Base-by-base conservation (phyloP, 2,888 invertebrate genomes). In the Dasysyrphus tricinctus region DNA sequence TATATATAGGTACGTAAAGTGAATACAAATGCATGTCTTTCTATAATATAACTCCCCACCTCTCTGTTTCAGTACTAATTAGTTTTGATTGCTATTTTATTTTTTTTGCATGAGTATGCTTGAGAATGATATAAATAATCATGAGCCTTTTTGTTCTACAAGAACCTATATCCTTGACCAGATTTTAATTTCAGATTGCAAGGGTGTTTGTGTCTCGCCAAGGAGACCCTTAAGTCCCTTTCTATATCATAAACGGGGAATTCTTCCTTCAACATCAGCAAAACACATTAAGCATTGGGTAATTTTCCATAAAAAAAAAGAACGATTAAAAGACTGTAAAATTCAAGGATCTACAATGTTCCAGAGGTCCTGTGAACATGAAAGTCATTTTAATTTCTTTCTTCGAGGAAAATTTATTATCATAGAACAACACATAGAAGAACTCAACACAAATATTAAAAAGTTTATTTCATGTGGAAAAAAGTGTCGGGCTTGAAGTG, bases 171-270 rank as follows among this genome's bases (percentile, higher is more conserved):
- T 74, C 73, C 42, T 69, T 78, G 85, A 57, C 37, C 74, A 69
- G 85, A 85, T 85, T 81, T 82, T 75, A 81, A 86, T 86, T 82
- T 86, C 44, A 82, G 81, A 86, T 86, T 81, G 70, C 47, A 32
- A 76, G 69, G 42, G 24, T 63, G 24, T 69, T 69, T 34, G 12
- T 49, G 86, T 82, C 74, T 86, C 69, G 78, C 78, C 86, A 67
- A 59, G 70, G 65, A 57, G 74, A 44, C 39, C 24, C 29, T 42
- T 8, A 29, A 61, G 16, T 19, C 73, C 69, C 56, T 49, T 44
- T 72, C 70, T 51, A 42, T 39, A 42, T 39, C 57, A 44, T 12
- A 16, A 19, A 16, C 42, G 11, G 11, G 24, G 29, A 59, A 57
- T 63, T 19, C 75, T 63, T 19, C 29, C 51, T 67, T 76, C 73